These are phyloP conservation scores for Xenopus laevis DNA, from an alignment of 2,113 vertebrate species.

Conservation along the genomic window DNA sequence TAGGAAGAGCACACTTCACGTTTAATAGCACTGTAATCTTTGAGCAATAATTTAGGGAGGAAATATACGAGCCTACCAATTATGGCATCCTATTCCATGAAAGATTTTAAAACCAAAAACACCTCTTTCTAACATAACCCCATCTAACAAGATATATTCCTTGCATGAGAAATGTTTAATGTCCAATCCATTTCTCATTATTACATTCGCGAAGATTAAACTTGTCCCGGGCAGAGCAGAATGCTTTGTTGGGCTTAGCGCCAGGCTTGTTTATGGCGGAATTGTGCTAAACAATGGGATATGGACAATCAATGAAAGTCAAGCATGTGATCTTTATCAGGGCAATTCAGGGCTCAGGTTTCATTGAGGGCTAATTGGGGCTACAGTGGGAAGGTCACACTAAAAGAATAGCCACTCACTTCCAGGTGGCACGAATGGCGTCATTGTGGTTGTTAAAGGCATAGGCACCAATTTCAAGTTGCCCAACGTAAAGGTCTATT, in stretches of 20 bases:
- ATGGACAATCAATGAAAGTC: background rate
- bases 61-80: slow-evolving; percentile 43
- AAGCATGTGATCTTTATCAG: background rate
- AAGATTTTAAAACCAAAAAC: slow-evolving; percentile 37
- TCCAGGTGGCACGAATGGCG: too few relatives aligned
- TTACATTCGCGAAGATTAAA: slow-evolving; percentile 44
- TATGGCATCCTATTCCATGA: slow-evolving; percentile 43
- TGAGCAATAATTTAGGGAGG: slow-evolving; percentile 42
- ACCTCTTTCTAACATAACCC: slow-evolving; percentile 29
- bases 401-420: too few relatives aligned
- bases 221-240: slow-evolving; percentile 15
- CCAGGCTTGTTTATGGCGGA: slow-evolving; percentile 30
- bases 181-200: slow-evolving; percentile 41
- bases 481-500: too few relatives aligned
- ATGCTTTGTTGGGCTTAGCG: slow-evolving; percentile 23
- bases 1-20: slow-evolving; percentile 40
- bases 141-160: slow-evolving; percentile 43
- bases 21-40: slow-evolving; percentile 42
- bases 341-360: background rate
- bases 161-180: slow-evolving; percentile 37
- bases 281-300: slow-evolving; percentile 32
- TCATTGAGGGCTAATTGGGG: too few relatives aligned
- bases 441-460: too few relatives aligned
- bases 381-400: too few relatives aligned
- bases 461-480: too few relatives aligned